These are phyloP conservation scores for Luperina testacea DNA, from an alignment of 2,888 invertebrate species.

Conservation along the genomic window DNA sequence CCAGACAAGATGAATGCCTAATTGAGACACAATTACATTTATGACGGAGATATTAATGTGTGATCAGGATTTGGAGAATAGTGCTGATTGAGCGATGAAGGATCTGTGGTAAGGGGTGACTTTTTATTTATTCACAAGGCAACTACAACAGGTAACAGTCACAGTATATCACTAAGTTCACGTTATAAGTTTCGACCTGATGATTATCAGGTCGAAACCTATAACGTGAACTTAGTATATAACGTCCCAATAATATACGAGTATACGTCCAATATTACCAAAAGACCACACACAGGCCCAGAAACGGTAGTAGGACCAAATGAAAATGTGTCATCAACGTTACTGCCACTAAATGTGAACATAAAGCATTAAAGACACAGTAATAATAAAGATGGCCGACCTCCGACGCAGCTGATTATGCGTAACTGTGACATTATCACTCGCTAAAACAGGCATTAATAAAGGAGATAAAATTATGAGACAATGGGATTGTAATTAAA, in stretches of 20 bases:
- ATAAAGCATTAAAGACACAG: constrained; percentile 14
- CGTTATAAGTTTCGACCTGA: no score
- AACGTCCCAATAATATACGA: no score
- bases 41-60: constrained; percentile 45
- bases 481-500: constrained; percentile 24
- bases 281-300: constrained; percentile 29
- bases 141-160: no score
- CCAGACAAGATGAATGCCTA: constrained; percentile 50
- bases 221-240: no score
- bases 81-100: constrained; percentile 18
- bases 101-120: background rate
- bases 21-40: constrained; percentile 59
- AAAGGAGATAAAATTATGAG: constrained; percentile 24
- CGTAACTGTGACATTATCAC: constrained; percentile 29
- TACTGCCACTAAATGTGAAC: constrained; percentile 33
- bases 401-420: constrained; percentile 43
- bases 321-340: constrained; percentile 23
- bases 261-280: no score
- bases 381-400: constrained; percentile 28
- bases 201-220: no score
- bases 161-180: no score
- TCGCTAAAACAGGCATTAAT: constrained; percentile 39
- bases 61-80: constrained; percentile 21
- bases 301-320: constrained; percentile 38
- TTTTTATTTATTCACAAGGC: background rate